Percentiles rank a stretch among this genome's conserved stretches.
These are phyloP conservation scores for Clistopyga incitator DNA, from an alignment of 2,888 invertebrate species.

Conservation along the genomic window DNA sequence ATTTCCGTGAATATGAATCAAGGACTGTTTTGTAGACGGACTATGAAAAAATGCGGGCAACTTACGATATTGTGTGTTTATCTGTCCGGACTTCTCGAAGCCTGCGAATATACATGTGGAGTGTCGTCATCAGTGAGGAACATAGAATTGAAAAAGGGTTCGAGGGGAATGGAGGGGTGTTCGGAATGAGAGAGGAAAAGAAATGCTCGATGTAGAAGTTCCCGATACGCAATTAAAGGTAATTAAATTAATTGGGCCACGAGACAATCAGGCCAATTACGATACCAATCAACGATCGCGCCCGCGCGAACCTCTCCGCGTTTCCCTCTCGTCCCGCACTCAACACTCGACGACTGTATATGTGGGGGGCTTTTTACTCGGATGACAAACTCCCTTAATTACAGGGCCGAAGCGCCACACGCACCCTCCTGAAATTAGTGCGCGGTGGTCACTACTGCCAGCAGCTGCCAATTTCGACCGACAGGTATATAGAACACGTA, in stretches of 20 bases:
- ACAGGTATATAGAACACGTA: conserved; percentile 53
- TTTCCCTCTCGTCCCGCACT: conserved; percentile 36
- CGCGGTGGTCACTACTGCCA: conserved; percentile 66
- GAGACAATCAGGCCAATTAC: conserved; percentile 82
- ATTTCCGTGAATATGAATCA: neutral
- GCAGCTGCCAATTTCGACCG: conserved; percentile 74
- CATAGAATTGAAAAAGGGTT: conserved; percentile 32
- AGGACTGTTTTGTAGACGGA: neutral
- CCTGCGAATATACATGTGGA: neutral
- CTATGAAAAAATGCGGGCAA: neutral
- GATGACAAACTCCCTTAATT: conserved; percentile 84
- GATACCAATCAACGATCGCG: conserved; percentile 81
- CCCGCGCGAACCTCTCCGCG: conserved; percentile 59
- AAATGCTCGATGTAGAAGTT: conserved; percentile 64
- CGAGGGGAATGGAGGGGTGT: conserved; percentile 5
- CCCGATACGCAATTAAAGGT: conserved; percentile 77
- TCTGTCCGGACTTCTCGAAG: neutral
- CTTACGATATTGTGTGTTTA: neutral
- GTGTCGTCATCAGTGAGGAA: conserved; percentile 10
- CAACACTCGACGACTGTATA: conserved; percentile 42
- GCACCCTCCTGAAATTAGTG: conserved; percentile 71
- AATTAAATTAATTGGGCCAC: conserved; percentile 83
- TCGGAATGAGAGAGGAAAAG: conserved; percentile 56
- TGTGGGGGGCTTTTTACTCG: conserved; percentile 76
- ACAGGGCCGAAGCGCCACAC: conserved; percentile 77